Base-by-base conservation (phyloP, 2,888 invertebrate species). In the Archips xylosteana region DNA sequence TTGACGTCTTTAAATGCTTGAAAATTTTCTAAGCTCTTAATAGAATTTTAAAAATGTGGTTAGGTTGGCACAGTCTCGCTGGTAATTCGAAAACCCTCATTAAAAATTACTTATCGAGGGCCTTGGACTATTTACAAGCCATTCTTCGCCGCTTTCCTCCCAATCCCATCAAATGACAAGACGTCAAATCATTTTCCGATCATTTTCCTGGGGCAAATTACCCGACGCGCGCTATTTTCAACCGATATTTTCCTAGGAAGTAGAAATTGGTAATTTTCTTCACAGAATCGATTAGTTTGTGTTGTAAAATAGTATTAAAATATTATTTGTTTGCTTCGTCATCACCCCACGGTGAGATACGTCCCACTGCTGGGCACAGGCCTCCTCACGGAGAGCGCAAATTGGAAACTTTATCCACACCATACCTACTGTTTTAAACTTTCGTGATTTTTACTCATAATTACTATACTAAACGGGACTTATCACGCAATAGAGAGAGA, bases 141-240 rank as follows among this genome's bases (percentile, higher is more conserved):
- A 9, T 57, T 57, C 32, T 57, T 12, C 12, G 32, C 32, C 32
- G 32, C 60, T 39, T 60, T 39, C n/a, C 13, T 13, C 36, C 60
- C 36, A 39, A 60, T 60, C 39, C 39, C 60, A 2, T 34, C 34
- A 13, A 59, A 32, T 59, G 60, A 60, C 60, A 15, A 39, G 36
- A 60, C 57, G 57, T 57, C 57, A 57, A 57, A 57, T 57, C 57
- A 57, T 45, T 64, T 47, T 54, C 57, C 66, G 45, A 63, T 63
- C 66, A 36, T 68, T 66, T 59, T 36, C 61, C 34, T 15, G 36
- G 34, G 66, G 42, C 64, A 74, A 74, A 69, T 74, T 74, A 64
- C 60, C 60, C 69, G 60, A 23, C 51, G 64, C 69, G 49, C 34
- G 67, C 62, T 68, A 34, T 64, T 64, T 61, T 64, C 69, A 5